Conservation (phyloP, 2,888 invertebrate species). For the Callyntrura guangdongensis region DNA sequence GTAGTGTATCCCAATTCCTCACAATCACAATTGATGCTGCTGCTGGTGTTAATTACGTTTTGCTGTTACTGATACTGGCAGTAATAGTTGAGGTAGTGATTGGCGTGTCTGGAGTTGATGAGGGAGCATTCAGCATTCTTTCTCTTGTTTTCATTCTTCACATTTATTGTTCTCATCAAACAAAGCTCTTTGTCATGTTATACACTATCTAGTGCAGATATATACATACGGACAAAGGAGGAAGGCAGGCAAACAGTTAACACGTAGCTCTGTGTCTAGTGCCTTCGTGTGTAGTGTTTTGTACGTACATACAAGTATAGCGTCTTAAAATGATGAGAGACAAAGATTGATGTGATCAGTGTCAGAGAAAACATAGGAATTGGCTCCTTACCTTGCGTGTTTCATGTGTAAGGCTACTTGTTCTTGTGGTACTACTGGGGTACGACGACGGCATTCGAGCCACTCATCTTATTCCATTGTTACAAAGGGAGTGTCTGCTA, state of each 20-base stretch:
- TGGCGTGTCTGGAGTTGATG: slow-evolving; percentile 48
- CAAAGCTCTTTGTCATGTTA: background rate
- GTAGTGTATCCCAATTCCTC: background rate
- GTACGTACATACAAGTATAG: background rate
- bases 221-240: too few relatives aligned
- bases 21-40: too few relatives aligned
- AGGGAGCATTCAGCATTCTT: slow-evolving; percentile 57
- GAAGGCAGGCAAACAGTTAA: too few relatives aligned
- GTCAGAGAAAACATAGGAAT: background rate
- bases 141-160: slow-evolving; percentile 9
- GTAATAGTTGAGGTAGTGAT: background rate
- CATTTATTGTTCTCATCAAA: slow-evolving; percentile 28
- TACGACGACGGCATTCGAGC: background rate
- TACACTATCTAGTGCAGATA: background rate
- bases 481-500: background rate
- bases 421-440: background rate
- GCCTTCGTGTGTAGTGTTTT: background rate
- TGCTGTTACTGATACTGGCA: background rate
- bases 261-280: background rate
- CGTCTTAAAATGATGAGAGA: background rate
- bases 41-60: background rate
- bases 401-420: background rate
- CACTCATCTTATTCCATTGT: background rate
- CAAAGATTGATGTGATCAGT: slow-evolving; percentile 5
- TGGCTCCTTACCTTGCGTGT: background rate